Percentiles rank a stretch among this genome's conserved stretches.
These are phyloP conservation scores for Intellagama lesueurii DNA, from an alignment of 2,797 vertebrate genomes.

Conservation along the genomic window DNA sequence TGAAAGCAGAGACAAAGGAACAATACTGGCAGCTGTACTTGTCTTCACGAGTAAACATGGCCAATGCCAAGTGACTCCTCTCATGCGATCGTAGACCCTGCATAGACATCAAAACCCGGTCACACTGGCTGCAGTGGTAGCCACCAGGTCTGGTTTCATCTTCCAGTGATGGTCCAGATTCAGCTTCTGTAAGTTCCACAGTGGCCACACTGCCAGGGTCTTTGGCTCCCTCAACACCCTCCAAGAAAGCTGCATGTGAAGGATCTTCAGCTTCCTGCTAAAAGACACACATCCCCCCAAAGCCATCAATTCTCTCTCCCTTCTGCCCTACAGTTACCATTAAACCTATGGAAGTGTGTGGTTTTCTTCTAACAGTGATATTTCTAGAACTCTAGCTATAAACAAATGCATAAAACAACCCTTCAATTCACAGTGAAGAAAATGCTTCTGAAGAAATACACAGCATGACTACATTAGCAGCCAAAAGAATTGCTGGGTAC, in stretches of 20 bases:
- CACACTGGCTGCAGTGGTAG: constrained; percentile 94
- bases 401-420: constrained; percentile 30
- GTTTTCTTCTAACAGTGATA: constrained; percentile 7
- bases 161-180: constrained; percentile 79
- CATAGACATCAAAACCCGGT: constrained; percentile 98
- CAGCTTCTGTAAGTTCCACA: constrained; percentile 79
- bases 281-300: constrained; percentile 78
- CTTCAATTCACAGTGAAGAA: constrained; percentile 21
- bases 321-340: constrained; percentile 53
- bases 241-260: constrained; percentile 77
- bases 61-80: constrained; percentile 96
- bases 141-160: constrained; percentile 88
- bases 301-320: constrained; percentile 69
- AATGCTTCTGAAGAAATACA: not conserved
- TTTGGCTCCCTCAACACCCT: constrained; percentile 78
- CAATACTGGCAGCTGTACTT: constrained; percentile 99
- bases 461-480: not conserved
- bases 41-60: constrained; percentile 92
- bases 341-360: constrained; percentile 9
- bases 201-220: constrained; percentile 70
- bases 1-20: constrained; percentile 97
- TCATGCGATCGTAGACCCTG: constrained; percentile 98
- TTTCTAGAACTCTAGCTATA: constrained; percentile 6
- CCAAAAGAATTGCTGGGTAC: not conserved
- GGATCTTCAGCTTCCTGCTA: constrained; percentile 83